A percentile compares a stretch with the other conserved stretches of the same genome.
phyloP scores from a whole-genome alignment of 2,113 vertebrate genomes.

The Misgurnus anguillicaudatus region DNA sequence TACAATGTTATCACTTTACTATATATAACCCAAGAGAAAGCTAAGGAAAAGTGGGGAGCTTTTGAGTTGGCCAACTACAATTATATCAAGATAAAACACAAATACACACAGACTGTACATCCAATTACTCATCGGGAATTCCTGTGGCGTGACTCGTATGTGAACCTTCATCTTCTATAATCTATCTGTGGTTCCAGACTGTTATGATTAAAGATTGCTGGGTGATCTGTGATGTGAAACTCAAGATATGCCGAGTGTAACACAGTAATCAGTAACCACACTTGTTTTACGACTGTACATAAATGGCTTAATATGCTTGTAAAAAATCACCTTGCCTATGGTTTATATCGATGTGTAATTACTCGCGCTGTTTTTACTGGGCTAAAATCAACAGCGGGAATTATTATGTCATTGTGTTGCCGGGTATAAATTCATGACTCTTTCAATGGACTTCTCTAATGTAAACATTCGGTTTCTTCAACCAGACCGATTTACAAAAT shows the following conservation, averaged over 20 bases:
- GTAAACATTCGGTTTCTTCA: slow-evolving; percentile 34
- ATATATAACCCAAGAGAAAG: slow-evolving; percentile 38
- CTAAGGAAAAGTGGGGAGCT: slow-evolving; percentile 50
- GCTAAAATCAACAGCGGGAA: slow-evolving; percentile 11
- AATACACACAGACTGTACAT: background rate
- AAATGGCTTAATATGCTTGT: slow-evolving; percentile 34
- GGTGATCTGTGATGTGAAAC: slow-evolving; percentile 4
- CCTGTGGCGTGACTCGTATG: slow-evolving; percentile 14
- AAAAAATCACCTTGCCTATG: slow-evolving; percentile 8
- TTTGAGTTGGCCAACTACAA: slow-evolving; percentile 51
- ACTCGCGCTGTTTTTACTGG: slow-evolving; percentile 13
- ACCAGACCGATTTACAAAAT: background rate
- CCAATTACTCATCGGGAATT: slow-evolving; percentile 25
- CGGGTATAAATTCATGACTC: slow-evolving; percentile 10
- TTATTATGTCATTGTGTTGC: slow-evolving; percentile 4
- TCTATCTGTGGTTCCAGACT: background rate
- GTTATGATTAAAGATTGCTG: slow-evolving; percentile 1
- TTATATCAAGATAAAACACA: background rate
- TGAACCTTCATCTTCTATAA: slow-evolving; percentile 24
- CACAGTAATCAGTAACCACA: slow-evolving; percentile 21
- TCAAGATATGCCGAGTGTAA: slow-evolving; percentile 6
- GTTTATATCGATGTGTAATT: slow-evolving; percentile 39
- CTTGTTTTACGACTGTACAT: slow-evolving; percentile 25
- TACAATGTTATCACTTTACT: slow-evolving; percentile 70
- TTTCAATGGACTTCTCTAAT: slow-evolving; percentile 4